Percentiles rank a stretch among this genome's conserved stretches.
These are phyloP conservation scores for Myopa tessellatipennis DNA, from an alignment of 2,888 invertebrate species.

Conservation along the genomic window DNA sequence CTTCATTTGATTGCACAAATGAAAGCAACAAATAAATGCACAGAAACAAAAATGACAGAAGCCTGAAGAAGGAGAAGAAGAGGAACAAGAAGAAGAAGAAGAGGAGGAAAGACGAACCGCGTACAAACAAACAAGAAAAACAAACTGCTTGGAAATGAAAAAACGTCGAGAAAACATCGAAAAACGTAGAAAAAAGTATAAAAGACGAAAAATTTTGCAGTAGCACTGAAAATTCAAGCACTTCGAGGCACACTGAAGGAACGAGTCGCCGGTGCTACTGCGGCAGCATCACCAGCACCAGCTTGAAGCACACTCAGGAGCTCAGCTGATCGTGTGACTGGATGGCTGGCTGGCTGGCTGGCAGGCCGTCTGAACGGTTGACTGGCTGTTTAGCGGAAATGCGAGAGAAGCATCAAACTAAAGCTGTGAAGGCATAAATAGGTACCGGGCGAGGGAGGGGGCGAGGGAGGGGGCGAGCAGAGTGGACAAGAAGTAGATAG, in stretches of 20 bases:
- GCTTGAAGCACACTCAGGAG: neutral
- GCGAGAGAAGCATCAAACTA: neutral
- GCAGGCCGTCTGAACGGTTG: no score
- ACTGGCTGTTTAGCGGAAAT: neutral
- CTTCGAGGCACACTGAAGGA: neutral
- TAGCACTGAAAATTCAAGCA: conserved; percentile 18
- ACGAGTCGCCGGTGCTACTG: neutral
- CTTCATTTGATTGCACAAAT: conserved; percentile 31
- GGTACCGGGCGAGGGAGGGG: no score
- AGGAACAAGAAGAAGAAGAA: neutral
- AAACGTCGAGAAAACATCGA: no score
- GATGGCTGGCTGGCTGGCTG: no score
- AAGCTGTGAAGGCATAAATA: no score
- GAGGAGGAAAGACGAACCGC: neutral
- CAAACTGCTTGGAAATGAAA: no score
- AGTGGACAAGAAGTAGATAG: no score
- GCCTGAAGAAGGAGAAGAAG: neutral
- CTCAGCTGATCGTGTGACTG: neutral
- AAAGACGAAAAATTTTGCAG: neutral
- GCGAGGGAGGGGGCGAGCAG: no score
- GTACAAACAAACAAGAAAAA: no score
- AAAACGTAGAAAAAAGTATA: no score
- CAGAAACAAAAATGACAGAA: neutral
- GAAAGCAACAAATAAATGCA: neutral
- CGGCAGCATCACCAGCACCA: neutral